phyloP scores from a whole-genome alignment of 2,113 vertebrate genomes.

The Calidris pugnax region DNA sequence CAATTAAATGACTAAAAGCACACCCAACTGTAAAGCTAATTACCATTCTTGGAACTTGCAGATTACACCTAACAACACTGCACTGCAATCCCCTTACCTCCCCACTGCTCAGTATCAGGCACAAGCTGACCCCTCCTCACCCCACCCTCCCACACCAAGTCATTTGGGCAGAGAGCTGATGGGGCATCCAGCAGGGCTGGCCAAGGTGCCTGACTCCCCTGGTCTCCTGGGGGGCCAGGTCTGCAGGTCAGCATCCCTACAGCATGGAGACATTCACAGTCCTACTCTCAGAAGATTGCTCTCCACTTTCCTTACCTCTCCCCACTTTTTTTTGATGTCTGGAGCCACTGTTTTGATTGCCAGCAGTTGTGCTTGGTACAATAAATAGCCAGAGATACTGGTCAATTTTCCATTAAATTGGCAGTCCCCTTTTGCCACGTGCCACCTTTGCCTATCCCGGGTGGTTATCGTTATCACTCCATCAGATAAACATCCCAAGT shows the following conservation, averaged over 20 bases:
- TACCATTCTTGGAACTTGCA: neutral
- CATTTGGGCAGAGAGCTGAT: neutral
- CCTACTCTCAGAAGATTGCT: neutral
- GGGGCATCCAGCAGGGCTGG: neutral
- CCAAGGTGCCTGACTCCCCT: neutral
- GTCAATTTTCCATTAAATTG: neutral
- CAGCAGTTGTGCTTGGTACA: neutral
- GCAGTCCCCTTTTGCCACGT: neutral
- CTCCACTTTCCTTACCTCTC: neutral
- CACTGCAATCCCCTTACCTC: neutral
- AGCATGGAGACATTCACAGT: neutral
- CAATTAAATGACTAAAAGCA: neutral
- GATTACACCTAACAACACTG: neutral
- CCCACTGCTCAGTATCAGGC: neutral
- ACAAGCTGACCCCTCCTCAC: neutral
- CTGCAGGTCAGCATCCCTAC: neutral
- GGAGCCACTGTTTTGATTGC: neutral
- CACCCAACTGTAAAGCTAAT: neutral
- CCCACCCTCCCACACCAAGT: neutral
- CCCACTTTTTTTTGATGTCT: neutral
- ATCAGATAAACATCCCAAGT: neutral
- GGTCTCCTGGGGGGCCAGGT: fast-evolving
- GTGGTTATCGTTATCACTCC: neutral
- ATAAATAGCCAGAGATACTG: neutral
- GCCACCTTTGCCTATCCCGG: neutral